phyloP scores from a whole-genome alignment of 2,113 vertebrate species.

The Chiloscyllium plagiosum region DNA sequence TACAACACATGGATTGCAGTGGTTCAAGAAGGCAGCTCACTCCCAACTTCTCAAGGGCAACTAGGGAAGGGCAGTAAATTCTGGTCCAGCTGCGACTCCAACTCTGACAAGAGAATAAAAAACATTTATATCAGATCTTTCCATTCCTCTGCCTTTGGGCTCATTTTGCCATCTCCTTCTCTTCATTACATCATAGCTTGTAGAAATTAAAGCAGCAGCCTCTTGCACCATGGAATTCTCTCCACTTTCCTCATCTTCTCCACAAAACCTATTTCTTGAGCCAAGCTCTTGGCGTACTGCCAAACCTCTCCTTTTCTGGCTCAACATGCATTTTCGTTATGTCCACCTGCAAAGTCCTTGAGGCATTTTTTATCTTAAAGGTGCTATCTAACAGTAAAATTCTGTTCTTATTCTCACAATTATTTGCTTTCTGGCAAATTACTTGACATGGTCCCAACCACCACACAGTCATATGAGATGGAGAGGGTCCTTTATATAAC shows the following conservation, averaged over 20 bases:
- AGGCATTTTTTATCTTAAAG: not conserved
- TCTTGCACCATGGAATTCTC: not conserved
- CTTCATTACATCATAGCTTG: not conserved
- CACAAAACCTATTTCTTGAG: not conserved
- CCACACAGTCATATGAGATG: too few species aligned
- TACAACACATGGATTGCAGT: too few species aligned
- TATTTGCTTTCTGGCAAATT: not conserved
- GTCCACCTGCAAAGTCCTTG: too few species aligned
- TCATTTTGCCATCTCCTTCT: not conserved
- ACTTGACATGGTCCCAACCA: not conserved
- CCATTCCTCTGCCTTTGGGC: not conserved
- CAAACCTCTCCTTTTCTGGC: not conserved
- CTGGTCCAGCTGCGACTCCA: too few species aligned
- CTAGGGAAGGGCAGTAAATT: too few species aligned
- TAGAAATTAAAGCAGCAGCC: not conserved
- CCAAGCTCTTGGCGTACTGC: not conserved
- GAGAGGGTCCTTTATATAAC: too few species aligned
- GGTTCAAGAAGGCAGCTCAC: too few species aligned
- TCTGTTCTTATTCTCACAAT: not conserved
- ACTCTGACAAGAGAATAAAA: too few species aligned
- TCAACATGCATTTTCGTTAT: not conserved
- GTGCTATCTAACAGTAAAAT: not conserved
- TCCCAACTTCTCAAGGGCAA: too few species aligned
- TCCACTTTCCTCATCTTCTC: not conserved
- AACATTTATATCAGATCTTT: not conserved